These are phyloP conservation scores for Myotis vivesi DNA, from an alignment of 2,797 vertebrate genomes.

Conservation along the genomic window DNA sequence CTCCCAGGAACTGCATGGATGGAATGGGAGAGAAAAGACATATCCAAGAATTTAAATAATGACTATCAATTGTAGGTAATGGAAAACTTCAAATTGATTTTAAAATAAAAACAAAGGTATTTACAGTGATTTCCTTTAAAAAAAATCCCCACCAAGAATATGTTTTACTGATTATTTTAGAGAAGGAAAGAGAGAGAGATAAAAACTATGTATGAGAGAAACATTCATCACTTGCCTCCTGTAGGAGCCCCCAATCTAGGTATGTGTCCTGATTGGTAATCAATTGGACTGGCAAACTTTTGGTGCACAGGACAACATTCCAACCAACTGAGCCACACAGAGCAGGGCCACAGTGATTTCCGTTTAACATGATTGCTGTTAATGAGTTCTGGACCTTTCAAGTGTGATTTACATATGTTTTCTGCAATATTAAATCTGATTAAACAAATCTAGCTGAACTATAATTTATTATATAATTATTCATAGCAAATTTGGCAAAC, in stretches of 20 bases:
- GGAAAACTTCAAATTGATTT: constrained; percentile 63
- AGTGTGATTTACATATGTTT: background rate
- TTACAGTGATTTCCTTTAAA: constrained; percentile 54
- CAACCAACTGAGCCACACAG: background rate
- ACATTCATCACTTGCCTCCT: background rate
- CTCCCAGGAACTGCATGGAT: constrained; percentile 65
- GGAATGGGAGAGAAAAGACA: constrained; percentile 61
- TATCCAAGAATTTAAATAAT: constrained; percentile 73
- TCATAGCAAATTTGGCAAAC: background rate
- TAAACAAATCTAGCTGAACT: background rate
- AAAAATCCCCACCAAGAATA: background rate
- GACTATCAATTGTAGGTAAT: constrained; percentile 68
- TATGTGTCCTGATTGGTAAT: background rate
- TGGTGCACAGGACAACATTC: background rate
- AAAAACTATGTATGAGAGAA: background rate
- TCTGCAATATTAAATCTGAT: constrained; percentile 15
- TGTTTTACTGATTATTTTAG: background rate
- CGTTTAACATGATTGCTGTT: constrained; percentile 49
- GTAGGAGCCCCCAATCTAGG: background rate
- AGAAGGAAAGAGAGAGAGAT: background rate
- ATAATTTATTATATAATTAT: background rate
- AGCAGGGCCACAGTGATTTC: constrained; percentile 24
- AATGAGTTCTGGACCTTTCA: background rate
- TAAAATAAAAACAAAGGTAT: constrained; percentile 64
- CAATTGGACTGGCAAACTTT: background rate